These are phyloP conservation scores for Electrophaes corylata DNA, from an alignment of 2,888 invertebrate genomes.

Conservation along the genomic window DNA sequence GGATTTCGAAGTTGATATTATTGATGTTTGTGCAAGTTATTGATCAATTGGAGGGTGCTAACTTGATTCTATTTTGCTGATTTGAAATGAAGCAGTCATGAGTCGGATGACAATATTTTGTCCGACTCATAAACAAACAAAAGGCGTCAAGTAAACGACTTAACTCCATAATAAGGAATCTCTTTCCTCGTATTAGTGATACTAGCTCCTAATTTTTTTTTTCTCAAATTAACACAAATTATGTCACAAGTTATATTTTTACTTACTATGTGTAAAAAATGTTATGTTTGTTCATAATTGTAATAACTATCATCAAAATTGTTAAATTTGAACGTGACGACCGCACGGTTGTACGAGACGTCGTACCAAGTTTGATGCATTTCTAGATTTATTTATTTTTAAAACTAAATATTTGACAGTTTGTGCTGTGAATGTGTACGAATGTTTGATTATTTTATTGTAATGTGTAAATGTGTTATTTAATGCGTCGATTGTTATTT, in stretches of 20 bases:
- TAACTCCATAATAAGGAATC: constrained; percentile 74
- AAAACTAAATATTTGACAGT: constrained; percentile 76
- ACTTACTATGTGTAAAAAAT: constrained; percentile 73
- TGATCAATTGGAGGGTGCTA: constrained; percentile 66
- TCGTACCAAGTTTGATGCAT: constrained; percentile 83
- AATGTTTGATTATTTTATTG: constrained; percentile 62
- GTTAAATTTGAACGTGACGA: constrained; percentile 61
- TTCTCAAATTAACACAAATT: constrained; percentile 78
- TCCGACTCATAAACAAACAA: constrained; percentile 70
- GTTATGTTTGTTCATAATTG: constrained; percentile 80
- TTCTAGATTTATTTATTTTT: constrained; percentile 82
- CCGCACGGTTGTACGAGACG: constrained; percentile 59
- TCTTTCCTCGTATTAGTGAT: constrained; percentile 83
- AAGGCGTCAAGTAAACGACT: constrained; percentile 52
- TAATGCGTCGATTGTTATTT: constrained; percentile 76
- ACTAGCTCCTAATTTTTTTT: constrained; percentile 82
- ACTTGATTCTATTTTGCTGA: constrained; percentile 58
- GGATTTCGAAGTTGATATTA: constrained; percentile 49
- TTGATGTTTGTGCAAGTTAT: constrained; percentile 39
- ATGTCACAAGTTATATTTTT: constrained; percentile 78
- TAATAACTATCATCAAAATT: constrained; percentile 74
- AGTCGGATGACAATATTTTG: constrained; percentile 78
- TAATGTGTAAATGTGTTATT: constrained; percentile 80
- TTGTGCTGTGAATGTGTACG: constrained; percentile 80
- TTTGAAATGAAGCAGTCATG: constrained; percentile 79